These are phyloP conservation scores for Brachyistius frenatus DNA, from an alignment of 2,113 vertebrate genomes.

Conservation along the genomic window DNA sequence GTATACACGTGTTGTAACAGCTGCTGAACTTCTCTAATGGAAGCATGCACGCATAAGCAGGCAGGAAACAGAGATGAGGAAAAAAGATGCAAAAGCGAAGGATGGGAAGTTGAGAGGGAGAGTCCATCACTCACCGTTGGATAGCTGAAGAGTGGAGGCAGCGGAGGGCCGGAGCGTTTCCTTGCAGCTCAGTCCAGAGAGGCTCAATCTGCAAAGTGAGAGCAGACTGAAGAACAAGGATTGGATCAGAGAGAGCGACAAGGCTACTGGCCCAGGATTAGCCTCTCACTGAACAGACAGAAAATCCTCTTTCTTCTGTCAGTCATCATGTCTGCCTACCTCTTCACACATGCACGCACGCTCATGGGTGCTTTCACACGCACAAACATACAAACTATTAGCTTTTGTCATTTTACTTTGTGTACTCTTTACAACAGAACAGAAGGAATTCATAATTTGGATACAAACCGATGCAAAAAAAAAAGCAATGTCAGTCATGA, in stretches of 20 bases:
- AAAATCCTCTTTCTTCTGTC: constrained; percentile 77
- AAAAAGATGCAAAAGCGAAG: not conserved
- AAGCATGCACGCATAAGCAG: not conserved
- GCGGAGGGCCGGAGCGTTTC: constrained; percentile 12
- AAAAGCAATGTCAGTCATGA: not conserved
- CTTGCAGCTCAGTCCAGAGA: constrained; percentile 53
- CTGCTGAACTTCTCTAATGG: not conserved
- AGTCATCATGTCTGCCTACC: constrained; percentile 63
- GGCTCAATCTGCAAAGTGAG: constrained; percentile 53
- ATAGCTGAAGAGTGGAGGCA: constrained; percentile 34
- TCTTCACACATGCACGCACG: constrained; percentile 18
- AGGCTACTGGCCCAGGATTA: constrained; percentile 63
- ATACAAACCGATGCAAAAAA: not conserved
- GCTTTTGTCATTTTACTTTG: no score
- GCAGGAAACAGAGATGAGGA: not conserved
- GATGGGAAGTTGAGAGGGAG: not conserved
- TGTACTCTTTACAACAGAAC: no score
- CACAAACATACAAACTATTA: no score
- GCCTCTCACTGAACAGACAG: constrained; percentile 61
- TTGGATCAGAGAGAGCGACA: constrained; percentile 48
- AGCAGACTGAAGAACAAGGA: constrained; percentile 43
- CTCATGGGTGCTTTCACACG: no score
- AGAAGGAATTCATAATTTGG: no score
- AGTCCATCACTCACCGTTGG: constrained; percentile 58
- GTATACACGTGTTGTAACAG: not conserved